Conservation (phyloP, 2,888 invertebrate species). For the Trisateles emortualis region DNA sequence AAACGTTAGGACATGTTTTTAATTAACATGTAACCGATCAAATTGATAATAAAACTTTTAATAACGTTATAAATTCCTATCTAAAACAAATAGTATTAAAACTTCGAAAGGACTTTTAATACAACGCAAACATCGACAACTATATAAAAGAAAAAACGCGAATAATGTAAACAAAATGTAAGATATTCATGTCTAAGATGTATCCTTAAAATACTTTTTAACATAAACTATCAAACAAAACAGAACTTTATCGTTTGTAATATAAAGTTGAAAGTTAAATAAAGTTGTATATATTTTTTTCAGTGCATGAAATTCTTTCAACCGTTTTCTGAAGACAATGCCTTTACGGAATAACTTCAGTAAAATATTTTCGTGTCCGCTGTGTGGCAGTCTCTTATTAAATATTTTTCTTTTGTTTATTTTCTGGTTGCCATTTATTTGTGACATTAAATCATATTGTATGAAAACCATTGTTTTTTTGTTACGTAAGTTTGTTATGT, state of each 20-base stretch:
- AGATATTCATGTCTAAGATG: conserved; percentile 52
- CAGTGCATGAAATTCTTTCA: conserved; percentile 30
- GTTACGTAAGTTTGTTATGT: neutral
- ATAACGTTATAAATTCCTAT: no score
- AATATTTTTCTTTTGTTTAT: conserved; percentile 24
- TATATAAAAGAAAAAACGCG: conserved; percentile 22
- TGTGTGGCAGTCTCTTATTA: conserved; percentile 35
- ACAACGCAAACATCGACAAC: conserved; percentile 15
- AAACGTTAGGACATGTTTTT: no score
- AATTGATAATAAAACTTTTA: no score
- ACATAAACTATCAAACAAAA: conserved; percentile 31
- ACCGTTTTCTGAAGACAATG: conserved; percentile 38
- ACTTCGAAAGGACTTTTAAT: neutral
- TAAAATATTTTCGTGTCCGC: conserved; percentile 36
- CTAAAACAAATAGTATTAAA: conserved; percentile 9
- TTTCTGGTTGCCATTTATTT: neutral
- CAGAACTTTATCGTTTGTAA: conserved; percentile 2
- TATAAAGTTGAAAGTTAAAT: conserved; percentile 12
- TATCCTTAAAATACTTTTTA: conserved; percentile 35
- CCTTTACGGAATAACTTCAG: conserved; percentile 38
- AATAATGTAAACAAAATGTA: conserved; percentile 44
- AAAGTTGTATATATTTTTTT: conserved; percentile 14
- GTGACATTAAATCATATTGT: neutral
- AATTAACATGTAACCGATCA: no score
- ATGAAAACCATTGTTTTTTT: neutral